These are phyloP conservation scores for Ceyx melanurus DNA, from an alignment of 2,113 vertebrate genomes.

Conservation along the genomic window DNA sequence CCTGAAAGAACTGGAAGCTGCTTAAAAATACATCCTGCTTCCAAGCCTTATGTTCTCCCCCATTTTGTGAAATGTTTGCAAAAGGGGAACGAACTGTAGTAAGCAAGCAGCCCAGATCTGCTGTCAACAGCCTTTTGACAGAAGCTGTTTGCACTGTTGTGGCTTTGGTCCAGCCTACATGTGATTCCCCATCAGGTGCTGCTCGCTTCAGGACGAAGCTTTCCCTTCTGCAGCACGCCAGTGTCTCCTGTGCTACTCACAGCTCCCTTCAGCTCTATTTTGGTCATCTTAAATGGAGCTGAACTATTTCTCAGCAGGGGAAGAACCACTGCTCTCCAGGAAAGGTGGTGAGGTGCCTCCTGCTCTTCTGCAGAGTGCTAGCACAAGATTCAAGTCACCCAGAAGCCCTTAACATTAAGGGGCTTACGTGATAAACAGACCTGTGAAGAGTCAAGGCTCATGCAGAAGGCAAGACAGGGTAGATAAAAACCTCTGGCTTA, in stretches of 20 bases:
- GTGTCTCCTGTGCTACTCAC: neutral
- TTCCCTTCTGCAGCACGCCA: neutral
- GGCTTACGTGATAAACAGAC: conserved; percentile 10
- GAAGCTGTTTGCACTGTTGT: neutral
- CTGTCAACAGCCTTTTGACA: conserved; percentile 55
- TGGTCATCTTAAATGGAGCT: neutral
- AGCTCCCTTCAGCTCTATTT: neutral
- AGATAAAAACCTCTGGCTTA: conserved; percentile 25
- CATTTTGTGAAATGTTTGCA: neutral
- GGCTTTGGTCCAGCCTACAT: conserved; percentile 24
- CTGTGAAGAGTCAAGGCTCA: conserved; percentile 24
- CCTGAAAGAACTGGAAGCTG: conserved; percentile 32
- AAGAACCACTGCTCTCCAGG: neutral
- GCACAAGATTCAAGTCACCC: neutral
- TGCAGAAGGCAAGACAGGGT: neutral
- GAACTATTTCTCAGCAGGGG: neutral
- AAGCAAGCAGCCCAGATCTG: neutral
- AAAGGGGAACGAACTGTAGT: neutral
- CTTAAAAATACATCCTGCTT: neutral
- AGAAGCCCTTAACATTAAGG: conserved; percentile 35
- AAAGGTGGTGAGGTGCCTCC: neutral
- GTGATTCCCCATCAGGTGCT: conserved; percentile 49
- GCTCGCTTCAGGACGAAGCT: neutral
- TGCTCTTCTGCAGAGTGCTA: neutral
- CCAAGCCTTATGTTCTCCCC: neutral